Base-by-base conservation (phyloP, 2,888 invertebrate species). In the Yponomeuta sedellus region DNA sequence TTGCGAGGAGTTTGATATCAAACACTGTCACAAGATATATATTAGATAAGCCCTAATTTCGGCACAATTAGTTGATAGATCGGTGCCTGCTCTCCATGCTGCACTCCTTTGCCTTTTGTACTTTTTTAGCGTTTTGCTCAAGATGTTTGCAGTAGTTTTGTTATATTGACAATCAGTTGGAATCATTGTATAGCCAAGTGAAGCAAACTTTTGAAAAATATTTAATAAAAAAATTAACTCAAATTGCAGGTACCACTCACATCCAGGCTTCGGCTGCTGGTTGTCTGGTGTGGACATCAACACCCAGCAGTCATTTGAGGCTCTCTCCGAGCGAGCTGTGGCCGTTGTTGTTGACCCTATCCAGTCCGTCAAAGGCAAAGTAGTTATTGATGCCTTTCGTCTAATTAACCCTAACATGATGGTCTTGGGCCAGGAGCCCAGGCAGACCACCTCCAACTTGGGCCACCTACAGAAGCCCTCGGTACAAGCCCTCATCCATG, bases 211-310 rank as follows among this genome's bases (percentile, higher is more conserved):
- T 25, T 5, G 25, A 25, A 25, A 52, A 3, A 52, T 52, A 12
- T 52, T 16, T 52, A 0, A 52, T 16, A 16, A 3, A 52, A 16
- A 6, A 16, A 6, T 52, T 12, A 16, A 16, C 16, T 39, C 22
- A 25, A 20, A 25, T 69, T 84, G 74, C 73, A 93, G 94, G 94
- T 99, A 99, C 83, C 99, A 99, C 82, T 99, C 99, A 66, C 99
- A 99, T 94, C 99, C 99, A 74, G 99, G 99, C 52, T 99, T 99
- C 88, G 99, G 99, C 59, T 99, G 99, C 85, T 99, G 99, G 99
- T 92, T 99, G 69, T 99, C 99, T 12, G 99, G 98, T 61, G 99
- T 99, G 12, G 99, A 99, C 85, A 99, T 99, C 74, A 99, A 99
- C 82, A 99, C 99, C 4, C 99, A 99, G 83, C 99, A 99, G 86